These are phyloP conservation scores for Amyelois transitella DNA, from an alignment of 1,140 invertebrate species.

Conservation along the genomic window DNA sequence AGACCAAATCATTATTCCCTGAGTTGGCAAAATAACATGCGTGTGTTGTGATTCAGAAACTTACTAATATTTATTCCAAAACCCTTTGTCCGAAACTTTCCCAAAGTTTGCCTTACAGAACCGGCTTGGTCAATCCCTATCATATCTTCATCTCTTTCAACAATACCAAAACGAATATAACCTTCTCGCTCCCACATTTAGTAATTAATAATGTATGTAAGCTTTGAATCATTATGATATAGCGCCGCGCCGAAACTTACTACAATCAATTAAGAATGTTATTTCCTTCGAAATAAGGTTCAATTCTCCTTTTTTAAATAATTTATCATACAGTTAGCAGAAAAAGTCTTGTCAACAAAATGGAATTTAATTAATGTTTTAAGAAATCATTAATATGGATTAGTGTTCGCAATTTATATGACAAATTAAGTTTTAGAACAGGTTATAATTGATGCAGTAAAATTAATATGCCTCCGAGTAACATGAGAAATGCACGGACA, in stretches of 20 bases:
- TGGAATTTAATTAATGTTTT: constrained; percentile 32
- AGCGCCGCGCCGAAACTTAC: constrained; percentile 7
- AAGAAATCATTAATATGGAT: constrained; percentile 47
- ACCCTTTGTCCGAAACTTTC: constrained; percentile 21
- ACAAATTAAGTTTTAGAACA: constrained; percentile 19
- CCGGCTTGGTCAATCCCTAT: constrained; percentile 22
- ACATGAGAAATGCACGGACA: not conserved
- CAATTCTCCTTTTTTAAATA: not conserved
- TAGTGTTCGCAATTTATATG: constrained; percentile 29
- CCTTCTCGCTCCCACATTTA: constrained; percentile 23
- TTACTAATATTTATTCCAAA: constrained; percentile 6
- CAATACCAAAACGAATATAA: constrained; percentile 1
- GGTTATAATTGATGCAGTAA: constrained; percentile 23
- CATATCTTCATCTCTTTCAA: constrained; percentile 9
- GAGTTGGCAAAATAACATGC: not conserved
- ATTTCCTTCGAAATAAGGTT: not conserved
- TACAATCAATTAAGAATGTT: not conserved
- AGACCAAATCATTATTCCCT: not conserved
- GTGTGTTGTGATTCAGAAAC: not conserved
- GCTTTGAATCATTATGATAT: constrained; percentile 40
- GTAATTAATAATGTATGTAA: constrained; percentile 54
- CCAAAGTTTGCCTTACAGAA: constrained; percentile 13
- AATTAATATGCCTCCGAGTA: not conserved
- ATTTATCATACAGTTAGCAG: constrained; percentile 23
- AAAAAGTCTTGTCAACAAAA: constrained; percentile 23